phyloP scores from a whole-genome alignment of 2,888 invertebrate genomes.

The Lycia hirtaria region DNA sequence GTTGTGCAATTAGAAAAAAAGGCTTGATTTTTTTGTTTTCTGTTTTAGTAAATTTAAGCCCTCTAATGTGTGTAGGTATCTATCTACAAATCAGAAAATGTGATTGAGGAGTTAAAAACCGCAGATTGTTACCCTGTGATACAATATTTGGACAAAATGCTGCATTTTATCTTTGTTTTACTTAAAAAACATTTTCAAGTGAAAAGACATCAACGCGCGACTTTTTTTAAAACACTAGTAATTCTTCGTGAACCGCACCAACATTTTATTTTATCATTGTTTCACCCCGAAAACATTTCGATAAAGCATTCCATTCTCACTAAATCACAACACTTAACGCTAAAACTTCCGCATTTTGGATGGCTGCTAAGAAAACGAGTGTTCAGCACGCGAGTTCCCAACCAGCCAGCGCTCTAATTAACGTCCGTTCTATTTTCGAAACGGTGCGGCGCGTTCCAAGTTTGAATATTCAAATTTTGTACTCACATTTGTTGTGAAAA shows the following conservation, averaged over 20 bases:
- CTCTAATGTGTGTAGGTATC: too few species aligned
- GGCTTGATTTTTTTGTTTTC: too few species aligned
- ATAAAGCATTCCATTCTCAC: conserved; percentile 17
- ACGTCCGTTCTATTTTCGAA: conserved; percentile 41
- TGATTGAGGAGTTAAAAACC: too few species aligned
- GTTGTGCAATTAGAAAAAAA: too few species aligned
- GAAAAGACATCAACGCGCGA: conserved; percentile 20
- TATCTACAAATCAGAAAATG: too few species aligned
- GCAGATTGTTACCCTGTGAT: too few species aligned
- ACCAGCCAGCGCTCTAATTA: conserved; percentile 31
- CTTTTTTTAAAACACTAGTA: neutral
- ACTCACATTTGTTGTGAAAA: conserved; percentile 72
- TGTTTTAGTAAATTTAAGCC: too few species aligned
- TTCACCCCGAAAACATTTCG: conserved; percentile 13
- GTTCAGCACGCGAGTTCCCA: conserved; percentile 30
- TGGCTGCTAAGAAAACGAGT: conserved; percentile 36
- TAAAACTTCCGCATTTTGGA: conserved; percentile 31
- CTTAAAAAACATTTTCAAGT: neutral
- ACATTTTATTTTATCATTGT: conserved; percentile 4
- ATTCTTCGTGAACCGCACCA: neutral
- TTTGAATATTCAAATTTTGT: conserved; percentile 66
- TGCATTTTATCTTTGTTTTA: neutral
- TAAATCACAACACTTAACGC: conserved; percentile 18
- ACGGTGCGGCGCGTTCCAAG: conserved; percentile 44
- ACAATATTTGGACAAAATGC: too few species aligned